Evolutionary conservation across 1,140 invertebrate species (phyloP).

Genomic region (Drosophila ficusphila): DNA sequence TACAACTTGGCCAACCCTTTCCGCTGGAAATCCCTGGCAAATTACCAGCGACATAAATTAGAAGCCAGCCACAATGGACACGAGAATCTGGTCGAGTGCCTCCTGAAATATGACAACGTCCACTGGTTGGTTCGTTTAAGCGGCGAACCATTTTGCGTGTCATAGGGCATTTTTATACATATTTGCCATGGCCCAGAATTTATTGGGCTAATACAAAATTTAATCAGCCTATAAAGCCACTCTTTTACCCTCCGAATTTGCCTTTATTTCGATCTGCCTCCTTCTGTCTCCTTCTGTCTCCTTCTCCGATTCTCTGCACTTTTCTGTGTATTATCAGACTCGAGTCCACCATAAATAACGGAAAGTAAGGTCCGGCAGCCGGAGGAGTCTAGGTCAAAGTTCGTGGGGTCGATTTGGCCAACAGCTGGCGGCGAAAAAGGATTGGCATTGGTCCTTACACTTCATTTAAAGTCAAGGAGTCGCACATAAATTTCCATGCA

Average conservation of each 20-base stretch:
- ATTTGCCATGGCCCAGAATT: constrained; percentile 53
- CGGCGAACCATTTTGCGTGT: constrained; percentile 75
- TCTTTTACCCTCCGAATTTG: neutral
- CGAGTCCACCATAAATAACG: constrained; percentile 68
- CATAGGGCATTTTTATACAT: constrained; percentile 57
- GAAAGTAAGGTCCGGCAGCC: constrained; percentile 18
- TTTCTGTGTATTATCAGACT: constrained; percentile 65
- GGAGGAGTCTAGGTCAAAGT: constrained; percentile 24
- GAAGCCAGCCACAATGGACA: constrained; percentile 33
- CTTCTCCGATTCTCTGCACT: neutral
- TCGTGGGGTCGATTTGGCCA: constrained; percentile 30
- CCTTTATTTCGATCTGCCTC: no score
- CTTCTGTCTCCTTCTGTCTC: neutral
- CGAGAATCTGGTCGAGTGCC: constrained; percentile 1
- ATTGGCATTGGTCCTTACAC: constrained; percentile 72
- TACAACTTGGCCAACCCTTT: constrained; percentile 1
- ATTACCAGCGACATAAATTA: constrained; percentile 75
- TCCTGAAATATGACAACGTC: constrained; percentile 62
- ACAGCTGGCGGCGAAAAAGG: constrained; percentile 73
- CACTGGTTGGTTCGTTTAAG: constrained; percentile 60
- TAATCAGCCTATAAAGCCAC: constrained; percentile 57
- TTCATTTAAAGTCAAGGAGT: constrained; percentile 82
- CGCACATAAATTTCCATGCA: constrained; percentile 82
- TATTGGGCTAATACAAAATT: constrained; percentile 81
- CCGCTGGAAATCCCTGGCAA: constrained; percentile 47